Conservation (phyloP, 1,140 invertebrate species). For the Zaprionus vittiger region DNA sequence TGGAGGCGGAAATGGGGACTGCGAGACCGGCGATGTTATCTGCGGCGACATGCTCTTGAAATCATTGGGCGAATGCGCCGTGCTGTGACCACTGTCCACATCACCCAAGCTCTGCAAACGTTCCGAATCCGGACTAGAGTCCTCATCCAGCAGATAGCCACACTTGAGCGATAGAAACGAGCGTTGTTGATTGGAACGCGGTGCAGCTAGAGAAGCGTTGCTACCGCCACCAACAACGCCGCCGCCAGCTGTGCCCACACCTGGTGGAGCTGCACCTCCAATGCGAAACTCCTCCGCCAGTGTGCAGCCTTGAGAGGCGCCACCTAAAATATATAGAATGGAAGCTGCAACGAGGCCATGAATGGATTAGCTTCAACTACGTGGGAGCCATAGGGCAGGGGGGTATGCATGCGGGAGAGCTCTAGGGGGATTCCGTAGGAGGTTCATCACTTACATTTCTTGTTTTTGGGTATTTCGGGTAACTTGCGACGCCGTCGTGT, state of each 20-base stretch:
- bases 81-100: slow-evolving; percentile 94
- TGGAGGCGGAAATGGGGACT: slow-evolving; percentile 85
- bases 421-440: neutral
- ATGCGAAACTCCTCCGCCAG: slow-evolving; percentile 89
- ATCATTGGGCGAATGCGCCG: slow-evolving; percentile 93
- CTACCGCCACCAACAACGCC: neutral
- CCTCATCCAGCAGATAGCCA: slow-evolving; percentile 90
- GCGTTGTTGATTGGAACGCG: slow-evolving; percentile 75
- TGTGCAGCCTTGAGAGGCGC: slow-evolving; percentile 74
- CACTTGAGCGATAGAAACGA: slow-evolving; percentile 91
- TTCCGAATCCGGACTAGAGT: slow-evolving; percentile 94
- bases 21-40: slow-evolving; percentile 85
- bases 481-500: slow-evolving; percentile 90
- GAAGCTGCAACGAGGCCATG: slow-evolving; percentile 82
- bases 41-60: slow-evolving; percentile 93
- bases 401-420: slow-evolving; percentile 10
- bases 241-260: slow-evolving; percentile 1
- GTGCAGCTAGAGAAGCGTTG: slow-evolving; percentile 20
- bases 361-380: slow-evolving; percentile 69
- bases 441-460: slow-evolving; percentile 88
- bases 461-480: slow-evolving; percentile 94
- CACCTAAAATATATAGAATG: slow-evolving; percentile 84
- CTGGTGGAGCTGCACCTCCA: slow-evolving; percentile 44
- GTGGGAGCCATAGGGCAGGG: neutral
- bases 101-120: slow-evolving; percentile 89